Evolutionary conservation across 2,113 vertebrate genomes (phyloP).

Genomic region (Centropus bengalensis): DNA sequence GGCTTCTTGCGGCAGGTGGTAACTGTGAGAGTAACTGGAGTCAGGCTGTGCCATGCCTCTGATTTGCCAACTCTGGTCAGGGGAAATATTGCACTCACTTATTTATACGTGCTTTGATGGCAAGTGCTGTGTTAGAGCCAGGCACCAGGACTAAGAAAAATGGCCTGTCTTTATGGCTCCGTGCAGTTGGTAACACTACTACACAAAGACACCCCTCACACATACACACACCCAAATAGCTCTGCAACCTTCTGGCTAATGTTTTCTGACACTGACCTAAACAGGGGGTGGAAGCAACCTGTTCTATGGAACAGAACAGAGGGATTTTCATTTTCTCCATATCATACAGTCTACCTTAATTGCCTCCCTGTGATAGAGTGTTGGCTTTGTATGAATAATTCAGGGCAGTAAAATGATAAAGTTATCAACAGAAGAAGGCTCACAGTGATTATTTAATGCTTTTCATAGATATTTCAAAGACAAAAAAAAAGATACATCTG

Average conservation of each 20-base stretch:
- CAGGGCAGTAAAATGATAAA: conserved; percentile 40
- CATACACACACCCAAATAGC: neutral
- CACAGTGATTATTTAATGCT: conserved; percentile 41
- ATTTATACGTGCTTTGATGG: neutral
- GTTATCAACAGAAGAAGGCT: conserved; percentile 48
- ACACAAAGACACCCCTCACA: neutral
- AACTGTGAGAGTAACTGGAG: neutral
- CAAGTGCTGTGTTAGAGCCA: neutral
- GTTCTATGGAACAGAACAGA: neutral
- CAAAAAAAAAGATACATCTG: conserved; percentile 45
- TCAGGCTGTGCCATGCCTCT: neutral
- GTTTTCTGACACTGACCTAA: neutral
- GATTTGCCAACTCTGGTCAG: neutral
- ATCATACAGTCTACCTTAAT: neutral
- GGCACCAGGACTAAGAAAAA: neutral
- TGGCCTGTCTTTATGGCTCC: neutral
- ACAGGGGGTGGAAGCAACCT: neutral
- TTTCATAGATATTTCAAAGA: conserved; percentile 43
- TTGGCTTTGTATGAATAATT: conserved; percentile 56
- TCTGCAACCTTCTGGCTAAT: neutral
- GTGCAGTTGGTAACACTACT: rapidly evolving
- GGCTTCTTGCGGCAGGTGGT: neutral
- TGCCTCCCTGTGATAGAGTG: neutral
- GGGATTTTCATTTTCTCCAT: conserved; percentile 4
- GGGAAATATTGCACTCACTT: neutral